Conservation (phyloP, 2,797 vertebrate species). For the Phoxinus dragarum region DNA sequence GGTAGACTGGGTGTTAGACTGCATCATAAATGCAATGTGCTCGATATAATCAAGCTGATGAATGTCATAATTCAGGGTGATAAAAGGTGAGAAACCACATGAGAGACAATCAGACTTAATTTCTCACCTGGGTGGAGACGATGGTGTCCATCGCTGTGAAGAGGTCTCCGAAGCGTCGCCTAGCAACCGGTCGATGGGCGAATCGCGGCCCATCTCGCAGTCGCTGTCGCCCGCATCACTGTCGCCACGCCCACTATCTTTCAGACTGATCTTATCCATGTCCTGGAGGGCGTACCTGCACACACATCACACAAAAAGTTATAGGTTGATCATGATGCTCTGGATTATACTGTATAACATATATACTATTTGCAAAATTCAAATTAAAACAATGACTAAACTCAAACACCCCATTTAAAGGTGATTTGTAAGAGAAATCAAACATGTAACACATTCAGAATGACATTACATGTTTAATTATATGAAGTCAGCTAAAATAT, state of each 20-base stretch:
- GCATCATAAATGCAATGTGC: constrained; percentile 29
- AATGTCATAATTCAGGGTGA: constrained; percentile 38
- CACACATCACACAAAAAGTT: constrained; percentile 54
- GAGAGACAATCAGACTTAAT: constrained; percentile 8
- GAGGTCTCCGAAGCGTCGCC: constrained; percentile 97
- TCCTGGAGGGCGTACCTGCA: constrained; percentile 97
- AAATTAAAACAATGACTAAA: neutral
- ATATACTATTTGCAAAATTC: neutral
- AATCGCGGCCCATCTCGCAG: constrained; percentile 98
- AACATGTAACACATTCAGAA: neutral
- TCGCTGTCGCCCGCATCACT: constrained; percentile 99
- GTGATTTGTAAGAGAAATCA: neutral
- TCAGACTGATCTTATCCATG: constrained; percentile 99
- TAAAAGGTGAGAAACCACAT: constrained; percentile 20
- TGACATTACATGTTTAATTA: neutral
- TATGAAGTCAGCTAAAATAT: neutral
- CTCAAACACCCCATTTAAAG: neutral
- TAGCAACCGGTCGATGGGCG: constrained; percentile 96
- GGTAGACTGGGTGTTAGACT: constrained; percentile 1
- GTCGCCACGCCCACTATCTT: constrained; percentile 98
- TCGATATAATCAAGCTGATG: constrained; percentile 39
- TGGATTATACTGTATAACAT: neutral
- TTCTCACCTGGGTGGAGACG: constrained; percentile 94
- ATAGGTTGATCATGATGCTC: neutral
- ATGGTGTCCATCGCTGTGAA: constrained; percentile 93